Evolutionary conservation across 2,888 invertebrate species (phyloP), one percentile per base, ranked within the genome.

Genomic region (Cheilosia variabilis): DNA sequence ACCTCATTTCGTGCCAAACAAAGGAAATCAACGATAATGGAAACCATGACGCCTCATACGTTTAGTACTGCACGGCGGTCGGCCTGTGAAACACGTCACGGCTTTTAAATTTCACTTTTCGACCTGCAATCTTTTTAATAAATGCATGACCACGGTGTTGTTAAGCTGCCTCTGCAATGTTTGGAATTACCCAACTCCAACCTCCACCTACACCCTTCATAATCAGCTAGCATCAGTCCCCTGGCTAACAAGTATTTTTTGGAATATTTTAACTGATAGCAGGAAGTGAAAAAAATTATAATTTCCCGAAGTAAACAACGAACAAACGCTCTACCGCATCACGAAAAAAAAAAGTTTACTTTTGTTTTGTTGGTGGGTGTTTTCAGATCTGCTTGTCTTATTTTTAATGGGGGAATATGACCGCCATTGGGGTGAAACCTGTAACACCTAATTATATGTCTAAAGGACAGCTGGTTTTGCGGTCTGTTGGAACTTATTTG

Each of bases 71-170:
- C 50, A 9, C 6, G 17, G 6, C 45, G 17, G 10, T 10, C 6
- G n/a, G 22, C 24, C 5, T 65, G 41, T 43, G 31, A 41, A 43
- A 55, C 43, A 41, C 22, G 31, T 47, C 58, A 47, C 57, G 22
- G 45, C 47, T 57, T 60, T 71, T 43, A 45, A 13, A 55, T 55
- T 68, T 5, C 45, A 57, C 45, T 53, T 37, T 50, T 17, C 43
- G n/a, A 45, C 63, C 62, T 73, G 53, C 45, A 75, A 75, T 65
- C 65, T 55, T 60, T 34, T 77, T 68, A 77, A 50, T 77, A 62
- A 77, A 77, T 77, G 76, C 76, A 77, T 77, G 53, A 24, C 68
- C 77, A 69, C 68, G 77, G 6, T 52, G 45, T 52, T 53, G 24
- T 45, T 57, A 34, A 2, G 60, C n/a, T 50, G 17, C 24, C 24